A percentile compares a stretch with the other conserved stretches of the same genome.
Conservation (phyloP, 2,797 vertebrate species). For the Sternarchorhynchus goeldii region DNA sequence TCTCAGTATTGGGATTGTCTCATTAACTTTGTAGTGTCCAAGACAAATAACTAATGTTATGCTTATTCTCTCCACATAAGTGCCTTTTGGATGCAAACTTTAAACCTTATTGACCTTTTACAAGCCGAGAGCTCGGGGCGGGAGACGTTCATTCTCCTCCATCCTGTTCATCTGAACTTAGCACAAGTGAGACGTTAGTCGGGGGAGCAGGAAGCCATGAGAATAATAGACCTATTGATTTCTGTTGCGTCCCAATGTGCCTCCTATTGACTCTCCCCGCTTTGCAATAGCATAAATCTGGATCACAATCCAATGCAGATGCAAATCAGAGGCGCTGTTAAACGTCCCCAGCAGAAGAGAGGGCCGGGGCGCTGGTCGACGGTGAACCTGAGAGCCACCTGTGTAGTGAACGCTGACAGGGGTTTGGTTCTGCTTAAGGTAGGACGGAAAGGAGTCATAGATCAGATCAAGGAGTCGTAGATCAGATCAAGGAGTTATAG, state of each 20-base stretch:
- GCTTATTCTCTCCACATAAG: slow-evolving; percentile 34
- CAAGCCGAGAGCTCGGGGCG: slow-evolving; percentile 30
- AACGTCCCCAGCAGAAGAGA: slow-evolving; percentile 43
- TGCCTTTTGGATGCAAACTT: slow-evolving; percentile 49
- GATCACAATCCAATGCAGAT: slow-evolving; percentile 57
- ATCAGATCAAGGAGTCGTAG: slow-evolving; percentile 50
- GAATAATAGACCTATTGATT: slow-evolving; percentile 65
- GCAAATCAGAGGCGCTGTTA: slow-evolving; percentile 58
- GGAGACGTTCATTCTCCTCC: slow-evolving; percentile 43
- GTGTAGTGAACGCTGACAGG: slow-evolving; percentile 45
- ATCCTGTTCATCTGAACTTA: slow-evolving; percentile 54
- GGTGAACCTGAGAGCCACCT: slow-evolving; percentile 39
- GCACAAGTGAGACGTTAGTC: slow-evolving; percentile 50
- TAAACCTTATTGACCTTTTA: slow-evolving; percentile 48
- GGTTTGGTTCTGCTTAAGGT: slow-evolving; percentile 46
- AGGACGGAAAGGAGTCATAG: slow-evolving; percentile 47
- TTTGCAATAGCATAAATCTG: slow-evolving; percentile 57
- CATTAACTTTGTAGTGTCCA: slow-evolving; percentile 33
- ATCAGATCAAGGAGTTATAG: slow-evolving; percentile 50
- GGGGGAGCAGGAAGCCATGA: slow-evolving; percentile 41
- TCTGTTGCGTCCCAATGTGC: slow-evolving; percentile 50
- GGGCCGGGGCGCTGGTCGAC: slow-evolving; percentile 24
- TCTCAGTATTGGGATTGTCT: slow-evolving; percentile 7
- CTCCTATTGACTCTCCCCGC: slow-evolving; percentile 56
- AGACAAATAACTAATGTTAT: slow-evolving; percentile 10